Conservation (phyloP, 2,888 invertebrate genomes). For the Drosophila setosimentum region DNA sequence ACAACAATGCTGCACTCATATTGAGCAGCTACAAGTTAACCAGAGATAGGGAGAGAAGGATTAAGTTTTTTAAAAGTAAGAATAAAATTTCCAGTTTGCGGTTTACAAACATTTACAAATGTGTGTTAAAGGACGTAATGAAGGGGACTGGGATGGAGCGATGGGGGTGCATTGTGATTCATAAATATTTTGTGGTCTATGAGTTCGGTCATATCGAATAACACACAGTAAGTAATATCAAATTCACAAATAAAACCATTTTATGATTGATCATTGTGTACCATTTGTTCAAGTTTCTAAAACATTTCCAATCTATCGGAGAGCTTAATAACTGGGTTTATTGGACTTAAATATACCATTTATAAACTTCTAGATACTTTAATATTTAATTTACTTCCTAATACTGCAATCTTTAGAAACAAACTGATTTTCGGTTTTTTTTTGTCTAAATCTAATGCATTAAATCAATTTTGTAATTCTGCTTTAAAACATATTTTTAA, state of each 20-base stretch:
- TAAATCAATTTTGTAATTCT: background rate
- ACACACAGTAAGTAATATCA: background rate
- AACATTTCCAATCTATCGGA: background rate
- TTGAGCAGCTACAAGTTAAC: constrained; percentile 60
- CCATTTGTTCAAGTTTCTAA: background rate
- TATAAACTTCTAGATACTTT: background rate
- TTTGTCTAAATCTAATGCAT: background rate
- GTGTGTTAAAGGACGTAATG: background rate
- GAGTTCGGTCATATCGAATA: background rate
- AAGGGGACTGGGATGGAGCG: accelerated
- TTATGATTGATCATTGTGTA: background rate
- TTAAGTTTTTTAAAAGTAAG: background rate
- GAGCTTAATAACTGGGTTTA: background rate
- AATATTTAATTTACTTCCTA: background rate
- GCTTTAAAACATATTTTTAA: background rate
- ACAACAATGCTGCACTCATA: constrained; percentile 18
- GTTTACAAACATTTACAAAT: background rate
- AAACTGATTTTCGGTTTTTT: background rate
- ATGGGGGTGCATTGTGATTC: background rate
- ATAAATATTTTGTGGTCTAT: background rate
- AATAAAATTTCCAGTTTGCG: background rate
- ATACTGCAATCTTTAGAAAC: background rate
- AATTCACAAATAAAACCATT: background rate
- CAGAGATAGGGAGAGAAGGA: background rate
- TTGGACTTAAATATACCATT: background rate